Base-by-base conservation (phyloP, 2,797 vertebrate species). In the Ambastaia sidthimunki region DNA sequence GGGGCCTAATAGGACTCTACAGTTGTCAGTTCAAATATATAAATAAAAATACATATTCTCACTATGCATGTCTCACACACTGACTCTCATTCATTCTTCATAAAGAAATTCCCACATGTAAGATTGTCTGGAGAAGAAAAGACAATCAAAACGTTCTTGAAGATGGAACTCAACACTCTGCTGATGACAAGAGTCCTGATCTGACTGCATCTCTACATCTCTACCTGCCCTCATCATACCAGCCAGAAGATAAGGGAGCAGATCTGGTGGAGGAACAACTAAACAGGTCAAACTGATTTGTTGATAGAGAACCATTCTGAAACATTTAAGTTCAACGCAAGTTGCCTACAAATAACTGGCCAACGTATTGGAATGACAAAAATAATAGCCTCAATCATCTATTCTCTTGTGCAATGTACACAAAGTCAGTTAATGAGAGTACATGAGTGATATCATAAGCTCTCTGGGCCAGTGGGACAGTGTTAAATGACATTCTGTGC, bases 141-240 rank as follows among this genome's bases (percentile, higher is more conserved):
- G 80, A 71, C 7, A 47, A 57, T 18, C 62, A 71, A 21, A 47
- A 57, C 13, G 19, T 67, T 41, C 37, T 68, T 25, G 21, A 41
- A 21, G 34, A 78, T 11, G n/a, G 52, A 21, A 18, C 59, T 65
- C 63, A 81, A 16, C 15, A 28, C 48, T 50, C 41, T 15, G 28
- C 88, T 18, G 65, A 62, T 15, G 69, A 16, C 13, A 25, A 74
- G 44, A 74, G 60, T 11, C 16, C 13, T 12, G 34, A 7, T 47
- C 76, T 72, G 28, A 76, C 77, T 28, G 63, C 88, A 12, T 77
- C 84, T 2, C 86, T 92, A 3, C 90, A 90, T 82, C 85, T 93
- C 48, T 91, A 89, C 28, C 82, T 93, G 50, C 91, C 89, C 52
- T 84, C 85, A 10, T 78, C 80, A 1, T 31, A 62, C 57, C 85